Evolutionary conservation across 2,888 invertebrate species (phyloP).

Genomic region (Enoplolaimus lenunculus): DNA sequence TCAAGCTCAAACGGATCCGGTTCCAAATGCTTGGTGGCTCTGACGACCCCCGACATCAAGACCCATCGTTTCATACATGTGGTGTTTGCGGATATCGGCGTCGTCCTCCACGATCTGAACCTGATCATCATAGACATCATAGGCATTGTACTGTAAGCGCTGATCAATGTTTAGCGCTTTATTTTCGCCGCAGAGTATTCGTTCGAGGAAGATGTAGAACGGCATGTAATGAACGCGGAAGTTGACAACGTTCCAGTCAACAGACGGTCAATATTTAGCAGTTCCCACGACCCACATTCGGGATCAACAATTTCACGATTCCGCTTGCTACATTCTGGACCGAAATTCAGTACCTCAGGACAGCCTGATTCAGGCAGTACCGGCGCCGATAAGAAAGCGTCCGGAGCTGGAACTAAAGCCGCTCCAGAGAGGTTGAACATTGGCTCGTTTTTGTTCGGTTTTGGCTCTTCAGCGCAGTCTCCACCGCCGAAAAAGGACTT

Average conservation of each 20-base stretch:
- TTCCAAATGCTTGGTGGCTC: not conserved
- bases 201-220: not conserved
- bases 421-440: too few species aligned
- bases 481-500: too few species aligned
- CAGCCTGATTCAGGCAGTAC: too few species aligned
- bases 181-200: not conserved
- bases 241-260: not conserved
- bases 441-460: too few species aligned
- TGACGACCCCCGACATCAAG: not conserved
- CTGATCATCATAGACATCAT: not conserved
- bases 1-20: not conserved
- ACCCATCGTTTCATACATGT: not conserved
- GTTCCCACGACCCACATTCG: too few species aligned
- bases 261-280: too few species aligned
- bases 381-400: too few species aligned
- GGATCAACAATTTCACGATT: too few species aligned
- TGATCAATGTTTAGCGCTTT: not conserved
- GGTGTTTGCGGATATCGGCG: not conserved
- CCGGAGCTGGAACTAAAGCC: too few species aligned
- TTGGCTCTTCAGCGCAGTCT: too few species aligned
- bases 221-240: not conserved
- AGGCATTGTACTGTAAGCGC: not conserved
- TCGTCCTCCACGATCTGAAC: not conserved
- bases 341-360: too few species aligned
- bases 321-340: too few species aligned